Percentiles rank a stretch among this genome's conserved stretches.
Conservation (phyloP, 2,888 invertebrate species). For the Axea sp. region DNA sequence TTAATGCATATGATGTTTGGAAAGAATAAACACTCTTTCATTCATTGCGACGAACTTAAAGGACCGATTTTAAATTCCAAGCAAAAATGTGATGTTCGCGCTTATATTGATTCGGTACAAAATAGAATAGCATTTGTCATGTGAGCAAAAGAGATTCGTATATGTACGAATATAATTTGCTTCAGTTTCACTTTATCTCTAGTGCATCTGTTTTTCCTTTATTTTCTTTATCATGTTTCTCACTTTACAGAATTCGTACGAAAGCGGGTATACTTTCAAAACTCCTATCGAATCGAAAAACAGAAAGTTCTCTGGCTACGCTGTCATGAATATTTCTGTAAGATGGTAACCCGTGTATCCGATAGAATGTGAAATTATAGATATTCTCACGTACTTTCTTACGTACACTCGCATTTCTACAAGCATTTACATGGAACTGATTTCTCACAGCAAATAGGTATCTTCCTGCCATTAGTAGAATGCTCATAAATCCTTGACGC, state of each 20-base stretch:
- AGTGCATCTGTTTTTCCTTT: conserved; percentile 14
- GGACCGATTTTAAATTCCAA: conserved; percentile 46
- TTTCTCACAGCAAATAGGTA: conserved; percentile 2
- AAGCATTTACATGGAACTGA: conserved; percentile 30
- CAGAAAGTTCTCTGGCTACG: conserved; percentile 37
- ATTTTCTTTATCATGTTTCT: conserved; percentile 47
- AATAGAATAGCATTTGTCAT: conserved; percentile 38
- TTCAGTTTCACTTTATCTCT: conserved; percentile 51
- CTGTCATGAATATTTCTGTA: conserved; percentile 59
- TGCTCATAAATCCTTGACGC: conserved; percentile 1
- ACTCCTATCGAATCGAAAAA: conserved; percentile 42
- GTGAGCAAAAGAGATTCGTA: conserved; percentile 42
- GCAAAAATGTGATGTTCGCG: conserved; percentile 17
- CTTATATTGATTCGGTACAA: conserved; percentile 33
- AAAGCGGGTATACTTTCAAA: conserved; percentile 40
- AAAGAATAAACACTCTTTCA: conserved; percentile 40
- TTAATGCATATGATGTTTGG: background rate
- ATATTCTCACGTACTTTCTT: conserved; percentile 34
- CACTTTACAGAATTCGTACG: conserved; percentile 41
- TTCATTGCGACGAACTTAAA: conserved; percentile 11
- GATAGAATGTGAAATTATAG: conserved; percentile 53
- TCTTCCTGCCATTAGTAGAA: conserved; percentile 6
- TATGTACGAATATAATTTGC: conserved; percentile 50
- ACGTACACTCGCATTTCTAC: background rate
- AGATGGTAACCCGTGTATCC: conserved; percentile 49